phyloP scores from a whole-genome alignment of 2,888 invertebrate genomes.

The Bibio marci region DNA sequence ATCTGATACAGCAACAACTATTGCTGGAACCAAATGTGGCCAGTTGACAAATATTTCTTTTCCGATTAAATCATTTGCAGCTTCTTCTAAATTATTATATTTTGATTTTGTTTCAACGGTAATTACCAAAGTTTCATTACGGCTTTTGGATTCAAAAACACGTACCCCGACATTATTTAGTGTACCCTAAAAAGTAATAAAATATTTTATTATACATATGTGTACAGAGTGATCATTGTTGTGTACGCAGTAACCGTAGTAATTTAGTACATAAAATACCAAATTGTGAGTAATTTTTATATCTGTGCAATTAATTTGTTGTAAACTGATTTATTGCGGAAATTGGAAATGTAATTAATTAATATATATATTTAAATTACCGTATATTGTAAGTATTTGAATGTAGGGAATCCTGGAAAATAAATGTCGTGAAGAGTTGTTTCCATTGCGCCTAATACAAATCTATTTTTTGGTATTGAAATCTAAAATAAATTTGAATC shows the following conservation, averaged over 20 bases:
- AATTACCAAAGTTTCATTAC: conserved; percentile 69
- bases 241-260: no score
- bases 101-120: conserved; percentile 37
- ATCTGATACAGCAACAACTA: conserved; percentile 32
- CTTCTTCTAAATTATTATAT: conserved; percentile 24
- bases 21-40: conserved; percentile 84
- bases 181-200: no score
- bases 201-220: no score
- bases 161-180: conserved; percentile 62
- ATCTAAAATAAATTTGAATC: no score
- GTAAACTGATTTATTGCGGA: no score
- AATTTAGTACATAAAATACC: no score
- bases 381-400: conserved; percentile 65
- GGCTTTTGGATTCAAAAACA: conserved; percentile 75
- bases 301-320: no score
- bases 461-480: conserved; percentile 34
- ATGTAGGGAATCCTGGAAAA: conserved; percentile 85
- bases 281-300: no score
- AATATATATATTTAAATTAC: no score
- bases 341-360: no score
- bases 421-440: conserved; percentile 49
- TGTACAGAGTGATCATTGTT: no score
- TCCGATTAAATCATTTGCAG: conserved; percentile 50
- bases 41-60: conserved; percentile 67
- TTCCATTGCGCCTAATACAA: conserved; percentile 54